A percentile compares a stretch with the other conserved stretches of the same genome.
phyloP scores from a whole-genome alignment of 2,888 invertebrate species.

The Drosophila kokeensis region DNA sequence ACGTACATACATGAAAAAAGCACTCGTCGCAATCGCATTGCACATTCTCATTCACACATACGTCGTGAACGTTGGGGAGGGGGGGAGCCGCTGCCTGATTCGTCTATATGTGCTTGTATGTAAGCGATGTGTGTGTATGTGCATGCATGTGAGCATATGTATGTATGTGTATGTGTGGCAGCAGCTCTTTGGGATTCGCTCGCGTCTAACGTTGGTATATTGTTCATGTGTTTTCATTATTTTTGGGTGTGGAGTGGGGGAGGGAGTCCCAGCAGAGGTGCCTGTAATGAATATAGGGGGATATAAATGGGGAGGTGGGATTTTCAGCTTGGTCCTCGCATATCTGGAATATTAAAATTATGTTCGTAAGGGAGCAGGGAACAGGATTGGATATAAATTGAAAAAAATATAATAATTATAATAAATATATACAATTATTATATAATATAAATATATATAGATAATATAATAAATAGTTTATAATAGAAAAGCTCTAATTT shows the following conservation, averaged over 20 bases:
- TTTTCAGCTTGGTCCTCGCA: conserved; percentile 10
- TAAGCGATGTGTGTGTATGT: conserved; percentile 10
- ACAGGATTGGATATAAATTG: background rate
- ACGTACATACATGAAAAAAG: conserved; percentile 66
- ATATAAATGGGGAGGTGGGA: background rate
- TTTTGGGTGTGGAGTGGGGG: conserved; percentile 3
- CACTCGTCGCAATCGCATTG: conserved; percentile 72
- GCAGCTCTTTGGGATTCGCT: conserved; percentile 27
- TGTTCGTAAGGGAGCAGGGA: conserved; percentile 19
- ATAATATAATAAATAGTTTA: background rate
- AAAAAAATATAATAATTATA: background rate
- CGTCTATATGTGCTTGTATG: conserved; percentile 42
- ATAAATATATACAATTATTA: background rate
- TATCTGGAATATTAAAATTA: conserved; percentile 28
- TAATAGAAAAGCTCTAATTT: background rate
- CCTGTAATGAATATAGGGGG: background rate
- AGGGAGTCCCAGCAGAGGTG: conserved; percentile 1
- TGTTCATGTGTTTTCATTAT: conserved; percentile 52
- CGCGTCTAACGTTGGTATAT: conserved; percentile 24
- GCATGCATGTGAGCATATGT: conserved; percentile 17
- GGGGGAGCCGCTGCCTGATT: conserved; percentile 63
- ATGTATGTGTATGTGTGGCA: conserved; percentile 12
- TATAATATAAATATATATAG: background rate
- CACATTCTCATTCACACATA: conserved; percentile 62
- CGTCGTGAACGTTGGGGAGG: conserved; percentile 46